These are phyloP conservation scores for Ormyrus nitidulus DNA, from an alignment of 2,888 invertebrate genomes.

Conservation along the genomic window DNA sequence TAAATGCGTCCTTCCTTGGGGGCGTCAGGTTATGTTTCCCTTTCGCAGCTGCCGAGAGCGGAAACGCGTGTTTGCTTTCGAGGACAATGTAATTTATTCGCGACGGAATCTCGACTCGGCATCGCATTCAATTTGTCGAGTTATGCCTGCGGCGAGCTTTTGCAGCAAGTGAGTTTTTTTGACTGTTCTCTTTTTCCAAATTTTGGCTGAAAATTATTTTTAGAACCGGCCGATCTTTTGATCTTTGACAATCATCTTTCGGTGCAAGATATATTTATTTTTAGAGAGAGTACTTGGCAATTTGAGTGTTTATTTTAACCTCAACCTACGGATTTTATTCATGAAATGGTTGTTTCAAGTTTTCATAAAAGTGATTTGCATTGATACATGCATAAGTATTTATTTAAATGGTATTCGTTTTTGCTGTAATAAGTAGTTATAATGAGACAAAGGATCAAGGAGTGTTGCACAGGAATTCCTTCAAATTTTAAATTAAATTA, in stretches of 20 bases:
- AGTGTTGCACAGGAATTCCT: no score
- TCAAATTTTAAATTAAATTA: no score
- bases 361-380: neutral
- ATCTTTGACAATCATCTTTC: no score
- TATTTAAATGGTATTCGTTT: no score
- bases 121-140: slow-evolving; percentile 33
- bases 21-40: slow-evolving; percentile 32
- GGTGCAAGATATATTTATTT: neutral
- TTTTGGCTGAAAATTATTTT: no score
- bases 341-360: neutral
- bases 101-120: slow-evolving; percentile 17
- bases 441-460: no score
- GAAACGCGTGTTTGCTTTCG: slow-evolving; percentile 47
- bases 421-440: no score
- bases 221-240: no score
- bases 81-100: slow-evolving; percentile 52
- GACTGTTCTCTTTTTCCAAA: no score
- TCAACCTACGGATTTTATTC: neutral
- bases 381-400: no score
- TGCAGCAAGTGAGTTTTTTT: slow-evolving; percentile 38
- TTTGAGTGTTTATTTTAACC: slow-evolving; percentile 28
- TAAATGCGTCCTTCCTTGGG: slow-evolving; percentile 1
- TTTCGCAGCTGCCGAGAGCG: slow-evolving; percentile 34
- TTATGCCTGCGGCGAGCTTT: slow-evolving; percentile 26
- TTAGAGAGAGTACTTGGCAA: neutral